Evolutionary conservation across 2,888 invertebrate species (phyloP).

Genomic region (Rutpela maculata): DNA sequence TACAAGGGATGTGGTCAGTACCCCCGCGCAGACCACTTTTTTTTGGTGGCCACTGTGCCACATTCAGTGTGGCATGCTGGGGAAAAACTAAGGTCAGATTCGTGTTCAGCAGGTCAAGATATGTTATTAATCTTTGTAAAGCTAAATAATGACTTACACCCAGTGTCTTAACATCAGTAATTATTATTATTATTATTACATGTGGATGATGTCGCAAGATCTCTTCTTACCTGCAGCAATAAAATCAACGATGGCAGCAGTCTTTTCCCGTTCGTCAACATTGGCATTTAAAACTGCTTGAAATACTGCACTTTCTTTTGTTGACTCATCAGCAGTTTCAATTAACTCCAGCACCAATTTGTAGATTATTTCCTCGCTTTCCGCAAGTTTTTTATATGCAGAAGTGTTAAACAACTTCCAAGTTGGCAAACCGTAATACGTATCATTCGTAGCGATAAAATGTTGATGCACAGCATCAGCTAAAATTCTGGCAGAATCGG

Average conservation of each 20-base stretch:
- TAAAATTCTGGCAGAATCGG: slow-evolving; percentile 78
- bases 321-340: slow-evolving; percentile 78
- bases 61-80: too few species aligned
- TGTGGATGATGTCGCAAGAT: too few species aligned
- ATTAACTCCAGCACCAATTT: slow-evolving; percentile 85
- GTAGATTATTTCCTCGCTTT: slow-evolving; percentile 88
- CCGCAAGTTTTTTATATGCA: slow-evolving; percentile 82
- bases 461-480: slow-evolving; percentile 86
- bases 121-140: too few species aligned
- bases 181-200: too few species aligned
- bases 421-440: slow-evolving; percentile 87
- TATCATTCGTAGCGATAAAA: slow-evolving; percentile 84
- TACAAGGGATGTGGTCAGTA: too few species aligned
- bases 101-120: too few species aligned
- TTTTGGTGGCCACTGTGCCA: too few species aligned
- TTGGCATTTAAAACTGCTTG: slow-evolving; percentile 84
- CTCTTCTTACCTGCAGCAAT: slow-evolving; percentile 79
- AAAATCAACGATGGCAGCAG: slow-evolving; percentile 90
- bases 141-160: too few species aligned
- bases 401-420: slow-evolving; percentile 88
- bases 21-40: too few species aligned
- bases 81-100: too few species aligned
- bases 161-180: too few species aligned
- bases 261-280: slow-evolving; percentile 87
- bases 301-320: slow-evolving; percentile 82